Evolutionary conservation across 2,888 invertebrate genomes (phyloP).

Genomic region (Geophilus truncorum): DNA sequence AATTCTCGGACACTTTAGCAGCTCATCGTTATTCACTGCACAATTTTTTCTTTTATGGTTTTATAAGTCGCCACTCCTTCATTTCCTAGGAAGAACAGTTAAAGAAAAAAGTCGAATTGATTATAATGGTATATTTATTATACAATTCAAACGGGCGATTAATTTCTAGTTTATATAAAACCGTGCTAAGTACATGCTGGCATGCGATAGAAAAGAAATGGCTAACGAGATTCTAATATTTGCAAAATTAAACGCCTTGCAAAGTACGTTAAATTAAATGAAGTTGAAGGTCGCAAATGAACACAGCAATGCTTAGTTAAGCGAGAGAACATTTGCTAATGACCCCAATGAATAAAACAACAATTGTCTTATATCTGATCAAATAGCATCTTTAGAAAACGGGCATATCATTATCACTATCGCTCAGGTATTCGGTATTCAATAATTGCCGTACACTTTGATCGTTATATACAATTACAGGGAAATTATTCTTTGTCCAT

Average conservation of each 20-base stretch:
- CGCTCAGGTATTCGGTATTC: background rate
- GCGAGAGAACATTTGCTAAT: conserved; percentile 11
- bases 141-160: background rate
- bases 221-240: no score
- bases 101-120: background rate
- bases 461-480: background rate
- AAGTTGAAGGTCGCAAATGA: background rate
- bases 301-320: background rate
- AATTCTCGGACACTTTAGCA: background rate
- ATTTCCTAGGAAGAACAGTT: background rate
- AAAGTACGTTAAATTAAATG: no score
- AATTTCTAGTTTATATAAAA: background rate
- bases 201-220: no score
- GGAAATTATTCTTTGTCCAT: no score
- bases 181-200: no score
- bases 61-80: background rate
- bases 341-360: background rate
- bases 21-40: background rate
- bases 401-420: background rate
- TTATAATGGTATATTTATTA: no score
- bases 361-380: background rate
- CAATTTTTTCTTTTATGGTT: background rate
- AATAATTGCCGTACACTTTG: background rate
- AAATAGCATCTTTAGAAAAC: background rate
- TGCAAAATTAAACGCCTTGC: background rate